Evolutionary conservation across 2,888 invertebrate genomes (phyloP), one percentile per base, ranked within the genome.

Genomic region (Caenorhabditis sp.): DNA sequence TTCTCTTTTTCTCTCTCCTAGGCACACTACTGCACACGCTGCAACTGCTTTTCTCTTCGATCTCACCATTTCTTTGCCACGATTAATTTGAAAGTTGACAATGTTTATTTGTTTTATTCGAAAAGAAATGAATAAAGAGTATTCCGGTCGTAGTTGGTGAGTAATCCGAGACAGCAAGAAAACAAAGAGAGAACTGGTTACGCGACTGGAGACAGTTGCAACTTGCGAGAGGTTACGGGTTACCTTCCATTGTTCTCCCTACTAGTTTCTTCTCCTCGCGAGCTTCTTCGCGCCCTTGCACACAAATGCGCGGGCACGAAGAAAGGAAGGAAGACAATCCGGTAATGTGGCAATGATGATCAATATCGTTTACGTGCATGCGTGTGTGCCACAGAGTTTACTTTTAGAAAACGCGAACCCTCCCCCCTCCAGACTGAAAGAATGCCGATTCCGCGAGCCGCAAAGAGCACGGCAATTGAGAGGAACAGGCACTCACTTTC

Each of bases 291-390:
- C 60, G 58, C 58, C 47, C 51, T 44, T 44, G 53, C 67, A 76
- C 67, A 76, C 67, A 76, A 74, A 51, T 40, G 32, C 51, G 50
- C 60, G 50, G 40, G 28, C 22, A 56, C 44, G 35, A 71, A 60
- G 32, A 60, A 40, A 40, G 53, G 18, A 51, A 32, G 28, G 44
- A 74, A 76, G 76, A 76, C 67, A 76, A 74, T 74, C 76, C 76
- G 76, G 76, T 76, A 76, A 76, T 76, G 76, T 76, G 76, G 67
- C 60, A 67, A 64, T 74, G 65, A 74, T 76, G 76, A 76, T 76
- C 67, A 67, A 65, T 65, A 76, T 76, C 76, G 60, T 61, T 76
- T 67, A 61, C 67, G 67, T 64, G 40, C 53, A 37, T 20, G 61
- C 18, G 26, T 44, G 47, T 18, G 55, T 44, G 56, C 40, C 60